Evolutionary conservation across 2,888 invertebrate species (phyloP), one percentile per base, ranked within the genome.

Genomic region (Plagiodera versicolora): DNA sequence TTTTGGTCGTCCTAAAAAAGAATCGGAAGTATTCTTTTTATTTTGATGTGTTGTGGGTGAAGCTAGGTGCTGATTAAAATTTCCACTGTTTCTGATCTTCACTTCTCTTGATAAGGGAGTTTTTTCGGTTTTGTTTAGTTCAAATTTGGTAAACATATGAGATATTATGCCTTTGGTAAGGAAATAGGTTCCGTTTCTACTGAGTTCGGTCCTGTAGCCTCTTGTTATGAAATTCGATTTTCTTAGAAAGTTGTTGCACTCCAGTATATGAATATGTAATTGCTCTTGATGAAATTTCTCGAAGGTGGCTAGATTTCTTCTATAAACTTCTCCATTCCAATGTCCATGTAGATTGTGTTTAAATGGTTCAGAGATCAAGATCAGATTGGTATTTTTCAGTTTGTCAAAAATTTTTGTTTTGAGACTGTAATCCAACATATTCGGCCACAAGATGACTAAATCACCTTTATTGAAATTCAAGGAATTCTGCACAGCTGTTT

Each of bases 231-330:
- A 47, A 47, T 47, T 47, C 2, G 47, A 19, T 6, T 19, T 17
- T 11, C 47, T 47, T 47, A 47, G 9, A 11, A 47, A 47, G 47
- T 47, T 20, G 19, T 47, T 47, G 47, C 47, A 47, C 19, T 47
- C 47, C 19, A 47, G 47, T 19, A 47, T 17, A 19, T 19, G 19
- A 47, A 18, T 47, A 20, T 47, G 19, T 19, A 47, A 47, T 47
- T 47, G 2, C 11, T 19, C 19, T 6, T 9, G 47, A 19, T 47
- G 47, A 17, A 18, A 19, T 47, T 47, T 47, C 19, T 47, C 19
- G 47, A 19, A 47, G 19, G 19, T 47, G 10, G 9, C 19, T 17
- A 47, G 47, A 47, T 47, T 47, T 8, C 8, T 47, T 19, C 19
- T n/a, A 47, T 47, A 47, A n/a, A 47, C n/a, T 3, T n/a, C 14